Conservation (phyloP, 2,888 invertebrate genomes). For the Chironomus riparius region DNA sequence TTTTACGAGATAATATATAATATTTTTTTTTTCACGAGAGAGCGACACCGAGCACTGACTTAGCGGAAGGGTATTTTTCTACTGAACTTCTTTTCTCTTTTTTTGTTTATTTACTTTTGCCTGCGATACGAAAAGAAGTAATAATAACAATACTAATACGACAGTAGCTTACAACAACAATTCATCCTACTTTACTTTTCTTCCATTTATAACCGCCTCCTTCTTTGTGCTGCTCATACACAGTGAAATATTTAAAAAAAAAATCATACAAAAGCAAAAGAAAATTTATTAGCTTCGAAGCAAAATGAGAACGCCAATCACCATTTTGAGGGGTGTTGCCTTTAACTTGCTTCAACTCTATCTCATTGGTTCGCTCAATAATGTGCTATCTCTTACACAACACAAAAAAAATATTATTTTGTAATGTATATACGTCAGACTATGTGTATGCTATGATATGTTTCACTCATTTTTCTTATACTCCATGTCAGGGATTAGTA, state of each 20-base stretch:
- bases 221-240: not conserved
- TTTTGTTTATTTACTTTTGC: conserved; percentile 25
- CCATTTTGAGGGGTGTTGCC: conserved; percentile 11
- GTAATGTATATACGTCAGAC: no score
- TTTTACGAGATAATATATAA: no score
- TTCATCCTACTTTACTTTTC: not conserved
- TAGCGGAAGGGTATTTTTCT: conserved; percentile 23
- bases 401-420: not conserved
- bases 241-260: no score
- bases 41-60: conserved; percentile 6
- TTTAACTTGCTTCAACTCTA: not conserved
- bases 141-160: no score
- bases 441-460: no score
- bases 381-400: not conserved
- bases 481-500: no score
- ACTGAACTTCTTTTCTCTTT: conserved; percentile 23
- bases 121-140: not conserved
- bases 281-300: conserved; percentile 10
- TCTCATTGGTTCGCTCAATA: conserved; percentile 5
- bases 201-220: conserved; percentile 10
- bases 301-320: conserved; percentile 24
- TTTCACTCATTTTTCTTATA: no score
- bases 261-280: not conserved
- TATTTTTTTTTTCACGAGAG: not conserved
- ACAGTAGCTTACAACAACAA: not conserved